Percentiles rank a stretch among this genome's conserved stretches.
Conservation (phyloP, 2,113 vertebrate species). For the Nansenia antarctica region DNA sequence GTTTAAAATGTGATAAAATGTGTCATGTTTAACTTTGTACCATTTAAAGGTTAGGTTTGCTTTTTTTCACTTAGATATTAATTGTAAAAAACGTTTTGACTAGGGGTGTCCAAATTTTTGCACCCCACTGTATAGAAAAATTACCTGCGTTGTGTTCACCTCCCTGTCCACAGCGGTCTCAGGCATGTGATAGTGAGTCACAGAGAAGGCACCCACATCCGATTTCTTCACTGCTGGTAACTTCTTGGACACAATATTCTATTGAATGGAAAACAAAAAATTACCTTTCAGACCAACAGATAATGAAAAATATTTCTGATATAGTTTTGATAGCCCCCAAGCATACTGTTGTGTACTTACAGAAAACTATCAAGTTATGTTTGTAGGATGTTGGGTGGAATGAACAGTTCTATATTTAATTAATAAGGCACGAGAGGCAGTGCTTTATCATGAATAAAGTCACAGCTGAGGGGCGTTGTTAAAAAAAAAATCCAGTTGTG, state of each 20-base stretch:
- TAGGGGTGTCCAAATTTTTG: no score
- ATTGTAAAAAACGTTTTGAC: no score
- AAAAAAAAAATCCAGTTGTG: no score
- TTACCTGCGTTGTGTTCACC: conserved; percentile 75
- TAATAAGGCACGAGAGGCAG: no score
- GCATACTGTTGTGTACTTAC: background rate
- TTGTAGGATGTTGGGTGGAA: background rate
- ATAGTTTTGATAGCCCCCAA: background rate
- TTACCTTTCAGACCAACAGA: background rate
- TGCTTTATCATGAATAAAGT: no score
- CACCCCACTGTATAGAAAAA: no score
- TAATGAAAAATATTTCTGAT: background rate
- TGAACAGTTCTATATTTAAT: background rate
- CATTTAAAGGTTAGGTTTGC: no score
- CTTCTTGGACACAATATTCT: conserved; percentile 77
- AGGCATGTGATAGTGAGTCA: conserved; percentile 81
- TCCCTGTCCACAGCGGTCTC: conserved; percentile 79
- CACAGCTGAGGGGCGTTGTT: no score
- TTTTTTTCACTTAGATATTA: no score
- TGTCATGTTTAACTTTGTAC: background rate
- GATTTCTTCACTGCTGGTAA: conserved; percentile 62
- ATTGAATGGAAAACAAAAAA: conserved; percentile 21
- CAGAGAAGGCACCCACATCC: conserved; percentile 74
- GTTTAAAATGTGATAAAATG: no score
- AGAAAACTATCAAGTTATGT: background rate